A percentile compares a stretch with the other conserved stretches of the same genome.
phyloP scores from a whole-genome alignment of 2,888 invertebrate species.

The Limnephilus auricula region DNA sequence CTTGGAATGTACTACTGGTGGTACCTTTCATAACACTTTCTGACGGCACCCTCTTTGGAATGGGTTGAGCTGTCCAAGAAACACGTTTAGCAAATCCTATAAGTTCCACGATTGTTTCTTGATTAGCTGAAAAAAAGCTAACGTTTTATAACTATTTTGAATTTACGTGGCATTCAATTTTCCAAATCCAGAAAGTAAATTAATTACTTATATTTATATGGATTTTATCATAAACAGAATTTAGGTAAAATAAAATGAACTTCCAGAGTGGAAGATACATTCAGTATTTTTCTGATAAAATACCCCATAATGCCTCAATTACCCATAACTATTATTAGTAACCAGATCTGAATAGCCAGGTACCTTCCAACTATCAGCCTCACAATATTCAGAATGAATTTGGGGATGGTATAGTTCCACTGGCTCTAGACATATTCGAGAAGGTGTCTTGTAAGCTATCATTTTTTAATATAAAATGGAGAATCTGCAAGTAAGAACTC shows the following conservation, averaged over 20 bases:
- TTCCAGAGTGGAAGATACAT: no score
- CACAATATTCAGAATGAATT: not conserved
- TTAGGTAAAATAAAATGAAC: not conserved
- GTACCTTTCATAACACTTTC: constrained; percentile 69
- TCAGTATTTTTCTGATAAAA: not conserved
- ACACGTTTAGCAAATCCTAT: constrained; percentile 91
- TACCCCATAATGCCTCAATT: not conserved
- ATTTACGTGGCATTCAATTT: not conserved
- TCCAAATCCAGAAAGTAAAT: not conserved
- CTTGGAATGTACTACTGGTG: constrained; percentile 67
- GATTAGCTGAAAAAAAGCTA: constrained; percentile 83
- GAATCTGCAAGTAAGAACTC: constrained; percentile 68
- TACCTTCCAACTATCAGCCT: not conserved
- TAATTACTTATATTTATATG: not conserved
- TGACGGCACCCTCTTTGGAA: constrained; percentile 68
- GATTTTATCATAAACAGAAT: not conserved
- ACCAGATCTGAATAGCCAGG: not conserved
- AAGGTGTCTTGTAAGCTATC: not conserved
- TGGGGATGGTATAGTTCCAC: not conserved
- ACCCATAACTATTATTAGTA: not conserved
- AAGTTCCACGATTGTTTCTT: constrained; percentile 95
- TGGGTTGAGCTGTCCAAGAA: constrained; percentile 68
- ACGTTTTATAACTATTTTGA: not conserved
- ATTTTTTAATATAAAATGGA: not conserved
- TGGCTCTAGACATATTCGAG: not conserved